Evolutionary conservation across 2,113 vertebrate species (phyloP), one percentile per base, ranked within the genome.

Genomic region (Cyanoramphus novaezelandiae): DNA sequence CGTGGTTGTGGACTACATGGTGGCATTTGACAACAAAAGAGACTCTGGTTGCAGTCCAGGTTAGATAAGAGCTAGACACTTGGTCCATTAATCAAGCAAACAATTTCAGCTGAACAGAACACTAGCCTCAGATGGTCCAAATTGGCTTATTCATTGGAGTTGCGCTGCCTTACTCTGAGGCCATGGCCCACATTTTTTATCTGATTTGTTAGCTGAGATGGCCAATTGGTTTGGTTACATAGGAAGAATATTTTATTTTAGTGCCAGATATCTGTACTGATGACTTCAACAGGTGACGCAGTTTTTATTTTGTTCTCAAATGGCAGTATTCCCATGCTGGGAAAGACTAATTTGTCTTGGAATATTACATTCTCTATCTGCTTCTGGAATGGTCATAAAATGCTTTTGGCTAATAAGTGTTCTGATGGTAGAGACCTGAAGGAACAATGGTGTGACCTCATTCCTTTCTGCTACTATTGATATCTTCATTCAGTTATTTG

Each of bases 41-140:
- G 52, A 49, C 60, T 39, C 74, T 93, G 92, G 52, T 86, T 84
- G 28, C 72, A 47, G 65, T 87, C 47, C 88, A 91, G 95, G 69
- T 86, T 94, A 94, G 95, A 72, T 57, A 85, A 94, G 80, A 95
- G 53, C 59, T 91, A 69, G 77, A 62, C 93, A 92, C 77, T 50
- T 94, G 88, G 92, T 80, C 59, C 37, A 85, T 96, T 95, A 96
- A 96, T 92, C 91, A 95, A 95, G 63, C 47, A 77, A 95, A 89
- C 81, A 91, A 87, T 95, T 93, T 92, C 64, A 91, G 85, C 67
- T 77, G 57, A 75, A 82, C 67, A 82, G 75, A 94, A 82, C 1
- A 2, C 44, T 82, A 53, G 37, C 86, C 67, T 96, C 88, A 88
- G 90, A 92, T 91, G 74, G 77, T 79, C 57, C 86, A 46, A 92